Evolutionary conservation across 2,113 vertebrate genomes (phyloP).

Genomic region (Archocentrus centrarchus): DNA sequence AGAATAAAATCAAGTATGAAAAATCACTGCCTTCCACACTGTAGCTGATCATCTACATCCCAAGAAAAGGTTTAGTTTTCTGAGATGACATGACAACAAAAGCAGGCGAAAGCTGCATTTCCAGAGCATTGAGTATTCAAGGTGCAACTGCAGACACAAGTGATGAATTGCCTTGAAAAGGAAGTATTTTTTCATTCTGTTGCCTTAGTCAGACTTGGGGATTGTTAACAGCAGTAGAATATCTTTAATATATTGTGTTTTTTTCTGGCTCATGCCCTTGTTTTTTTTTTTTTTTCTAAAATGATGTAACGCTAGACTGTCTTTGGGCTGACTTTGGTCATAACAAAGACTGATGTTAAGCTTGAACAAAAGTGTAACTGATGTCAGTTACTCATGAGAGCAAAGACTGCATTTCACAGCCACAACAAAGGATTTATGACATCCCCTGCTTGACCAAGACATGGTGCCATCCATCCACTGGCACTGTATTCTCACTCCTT

Average conservation of each 20-base stretch:
- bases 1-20: slow-evolving; percentile 2
- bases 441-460: not conserved
- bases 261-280: not conserved
- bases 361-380: not conserved
- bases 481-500: not conserved
- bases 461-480: not conserved
- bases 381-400: not conserved
- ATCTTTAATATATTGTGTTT: not conserved
- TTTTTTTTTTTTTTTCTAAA: not conserved
- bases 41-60: not conserved
- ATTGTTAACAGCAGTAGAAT: not conserved
- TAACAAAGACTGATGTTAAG: not conserved
- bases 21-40: not conserved
- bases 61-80: not conserved
- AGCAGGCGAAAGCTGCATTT: not conserved
- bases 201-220: not conserved
- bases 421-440: not conserved
- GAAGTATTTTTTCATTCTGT: not conserved
- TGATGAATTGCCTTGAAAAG: slow-evolving; percentile 33
- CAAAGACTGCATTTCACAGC: slow-evolving; percentile 1
- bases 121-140: not conserved
- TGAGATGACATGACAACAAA: not conserved
- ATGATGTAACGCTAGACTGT: not conserved
- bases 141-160: not conserved
- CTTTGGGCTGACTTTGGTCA: slow-evolving; percentile 4